Evolutionary conservation across 1,140 invertebrate genomes (phyloP).

Genomic region (Nasonia longicornis): DNA sequence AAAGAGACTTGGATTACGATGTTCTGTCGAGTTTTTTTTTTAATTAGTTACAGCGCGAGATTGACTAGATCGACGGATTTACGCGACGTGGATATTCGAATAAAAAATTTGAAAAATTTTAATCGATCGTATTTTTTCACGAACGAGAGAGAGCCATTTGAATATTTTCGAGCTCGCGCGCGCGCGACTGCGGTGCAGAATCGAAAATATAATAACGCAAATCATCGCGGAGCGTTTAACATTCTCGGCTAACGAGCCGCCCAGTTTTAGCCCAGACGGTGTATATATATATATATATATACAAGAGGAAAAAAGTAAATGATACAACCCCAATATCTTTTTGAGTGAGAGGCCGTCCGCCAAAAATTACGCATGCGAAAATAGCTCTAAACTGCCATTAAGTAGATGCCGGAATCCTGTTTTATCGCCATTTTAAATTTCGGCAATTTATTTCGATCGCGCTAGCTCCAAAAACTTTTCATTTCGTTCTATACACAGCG

Average conservation of each 20-base stretch:
- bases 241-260: slow-evolving; percentile 31
- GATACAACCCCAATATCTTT: slow-evolving; percentile 10
- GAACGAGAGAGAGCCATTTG: not conserved
- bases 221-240: slow-evolving; percentile 34
- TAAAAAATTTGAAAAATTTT: not conserved
- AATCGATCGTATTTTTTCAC: not conserved
- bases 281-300: too few relatives aligned
- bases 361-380: slow-evolving; percentile 39
- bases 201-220: not conserved
- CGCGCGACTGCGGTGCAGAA: not conserved
- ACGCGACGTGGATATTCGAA: too few relatives aligned
- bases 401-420: slow-evolving; percentile 31
- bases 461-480: not conserved
- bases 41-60: too few relatives aligned
- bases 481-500: not conserved
- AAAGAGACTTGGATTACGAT: not conserved
- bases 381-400: slow-evolving; percentile 24
- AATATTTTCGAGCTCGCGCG: not conserved
- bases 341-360: not conserved
- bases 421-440: slow-evolving; percentile 35
- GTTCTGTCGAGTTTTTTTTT: not conserved
- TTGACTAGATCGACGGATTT: not conserved
- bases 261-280: slow-evolving; percentile 13
- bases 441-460: slow-evolving; percentile 27
- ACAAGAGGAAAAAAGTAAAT: not conserved